These are phyloP conservation scores for Oegoconia quadripuncta DNA, from an alignment of 2,888 invertebrate species.

Conservation along the genomic window DNA sequence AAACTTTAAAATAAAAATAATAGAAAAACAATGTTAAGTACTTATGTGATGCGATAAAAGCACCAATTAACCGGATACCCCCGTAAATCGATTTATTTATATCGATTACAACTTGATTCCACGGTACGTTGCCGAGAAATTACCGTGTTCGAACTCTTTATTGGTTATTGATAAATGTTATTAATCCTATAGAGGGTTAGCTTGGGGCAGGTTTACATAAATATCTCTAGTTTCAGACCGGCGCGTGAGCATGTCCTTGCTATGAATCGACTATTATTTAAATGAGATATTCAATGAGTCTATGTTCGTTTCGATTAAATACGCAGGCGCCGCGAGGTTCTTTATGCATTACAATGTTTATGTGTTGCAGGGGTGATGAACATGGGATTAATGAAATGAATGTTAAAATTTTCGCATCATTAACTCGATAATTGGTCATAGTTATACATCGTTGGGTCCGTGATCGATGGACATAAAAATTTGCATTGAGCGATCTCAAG, in stretches of 20 bases:
- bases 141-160: conserved; percentile 18
- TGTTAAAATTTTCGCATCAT: no score
- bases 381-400: conserved; percentile 1
- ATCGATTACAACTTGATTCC: conserved; percentile 1
- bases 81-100: not conserved
- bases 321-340: conserved; percentile 12
- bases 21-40: not conserved
- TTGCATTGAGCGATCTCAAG: no score
- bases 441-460: no score
- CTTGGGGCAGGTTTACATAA: conserved; percentile 22
- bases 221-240: conserved; percentile 22
- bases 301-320: conserved; percentile 14
- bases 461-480: no score
- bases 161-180: conserved; percentile 28
- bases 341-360: conserved; percentile 5
- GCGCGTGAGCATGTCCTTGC: conserved; percentile 6
- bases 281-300: conserved; percentile 35
- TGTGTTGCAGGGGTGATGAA: conserved; percentile 13
- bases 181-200: conserved; percentile 18
- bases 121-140: conserved; percentile 6
- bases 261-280: conserved; percentile 36
- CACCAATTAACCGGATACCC: not conserved
- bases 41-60: no score
- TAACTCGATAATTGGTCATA: no score
- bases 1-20: not conserved